A percentile compares a stretch with the other conserved stretches of the same genome.
Conservation (phyloP, 2,888 invertebrate species). For the Agonopterix arenella region DNA sequence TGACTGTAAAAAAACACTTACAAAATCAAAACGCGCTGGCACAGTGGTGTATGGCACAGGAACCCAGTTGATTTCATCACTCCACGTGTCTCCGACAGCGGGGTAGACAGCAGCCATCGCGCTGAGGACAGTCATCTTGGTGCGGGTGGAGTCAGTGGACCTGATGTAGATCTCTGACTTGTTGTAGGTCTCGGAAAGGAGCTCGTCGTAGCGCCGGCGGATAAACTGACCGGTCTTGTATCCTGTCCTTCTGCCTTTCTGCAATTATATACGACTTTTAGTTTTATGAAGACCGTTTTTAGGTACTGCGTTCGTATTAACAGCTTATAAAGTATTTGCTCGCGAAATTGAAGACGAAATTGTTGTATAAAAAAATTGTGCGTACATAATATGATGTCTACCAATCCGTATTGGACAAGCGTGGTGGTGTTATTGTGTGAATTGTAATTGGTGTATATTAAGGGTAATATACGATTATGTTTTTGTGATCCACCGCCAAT, state of each 20-base stretch:
- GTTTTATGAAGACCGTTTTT: no score
- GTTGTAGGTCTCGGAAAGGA: conserved; percentile 33
- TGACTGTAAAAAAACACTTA: conserved; percentile 19
- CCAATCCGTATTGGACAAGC: no score
- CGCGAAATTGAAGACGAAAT: no score
- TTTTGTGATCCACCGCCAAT: no score
- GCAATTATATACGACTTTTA: neutral
- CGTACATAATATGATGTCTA: no score
- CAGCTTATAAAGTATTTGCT: no score
- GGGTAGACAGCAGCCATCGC: conserved; percentile 38
- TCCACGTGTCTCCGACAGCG: conserved; percentile 24
- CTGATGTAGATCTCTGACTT: conserved; percentile 40
- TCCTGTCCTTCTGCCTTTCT: conserved; percentile 28
- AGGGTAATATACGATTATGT: no score
- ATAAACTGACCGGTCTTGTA: conserved; percentile 29
- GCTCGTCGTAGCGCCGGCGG: conserved; percentile 25
- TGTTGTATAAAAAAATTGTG: no score
- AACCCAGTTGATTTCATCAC: conserved; percentile 27
- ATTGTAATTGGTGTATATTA: no score
- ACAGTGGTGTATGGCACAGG: conserved; percentile 40
- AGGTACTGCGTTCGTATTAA: no score
- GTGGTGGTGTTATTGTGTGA: no score
- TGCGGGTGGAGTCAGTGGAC: conserved; percentile 38
- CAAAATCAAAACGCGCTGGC: conserved; percentile 31
- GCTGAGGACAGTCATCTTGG: conserved; percentile 39